phyloP scores from a whole-genome alignment of 1,140 invertebrate genomes.

The Antheraea mylitta region DNA sequence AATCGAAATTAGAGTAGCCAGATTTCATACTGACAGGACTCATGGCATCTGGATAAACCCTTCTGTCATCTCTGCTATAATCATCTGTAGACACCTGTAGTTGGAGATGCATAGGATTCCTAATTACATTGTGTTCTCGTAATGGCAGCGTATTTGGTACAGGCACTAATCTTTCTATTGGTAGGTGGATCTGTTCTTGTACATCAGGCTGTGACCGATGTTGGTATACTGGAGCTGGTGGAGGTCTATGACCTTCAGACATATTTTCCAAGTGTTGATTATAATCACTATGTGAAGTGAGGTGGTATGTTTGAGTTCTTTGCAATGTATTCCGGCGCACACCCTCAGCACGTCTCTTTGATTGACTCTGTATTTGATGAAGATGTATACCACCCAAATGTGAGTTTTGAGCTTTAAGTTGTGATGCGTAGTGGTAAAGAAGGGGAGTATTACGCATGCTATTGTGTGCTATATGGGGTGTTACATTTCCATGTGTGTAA shows the following conservation, averaged over 20 bases:
- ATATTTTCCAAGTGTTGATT: slow-evolving; percentile 70
- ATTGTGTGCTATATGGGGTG: slow-evolving; percentile 52
- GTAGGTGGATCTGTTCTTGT: slow-evolving; percentile 55
- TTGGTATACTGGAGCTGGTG: slow-evolving; percentile 43
- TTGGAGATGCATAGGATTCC: slow-evolving; percentile 62
- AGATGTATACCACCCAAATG: slow-evolving; percentile 67
- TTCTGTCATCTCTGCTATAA: slow-evolving; percentile 52
- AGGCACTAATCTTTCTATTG: slow-evolving; percentile 46
- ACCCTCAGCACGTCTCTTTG: slow-evolving; percentile 53
- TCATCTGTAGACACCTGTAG: slow-evolving; percentile 69
- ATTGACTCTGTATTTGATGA: slow-evolving; percentile 46
- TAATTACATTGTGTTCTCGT: slow-evolving; percentile 56
- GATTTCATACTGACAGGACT: slow-evolving; percentile 69
- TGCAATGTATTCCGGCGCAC: slow-evolving; percentile 65
- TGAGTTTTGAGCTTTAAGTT: slow-evolving; percentile 70
- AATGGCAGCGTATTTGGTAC: slow-evolving; percentile 65
- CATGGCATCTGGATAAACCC: slow-evolving; percentile 53
- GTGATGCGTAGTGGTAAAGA: slow-evolving; percentile 74
- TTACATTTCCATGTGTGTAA: slow-evolving; percentile 51
- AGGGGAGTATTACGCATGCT: slow-evolving; percentile 57
- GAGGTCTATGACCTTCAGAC: slow-evolving; percentile 47
- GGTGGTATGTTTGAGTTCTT: slow-evolving; percentile 72
- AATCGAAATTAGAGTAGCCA: slow-evolving; percentile 66
- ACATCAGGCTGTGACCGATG: slow-evolving; percentile 68
- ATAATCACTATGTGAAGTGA: slow-evolving; percentile 75